phyloP scores from a whole-genome alignment of 2,797 vertebrate genomes.

The Rallus crepitans region DNA sequence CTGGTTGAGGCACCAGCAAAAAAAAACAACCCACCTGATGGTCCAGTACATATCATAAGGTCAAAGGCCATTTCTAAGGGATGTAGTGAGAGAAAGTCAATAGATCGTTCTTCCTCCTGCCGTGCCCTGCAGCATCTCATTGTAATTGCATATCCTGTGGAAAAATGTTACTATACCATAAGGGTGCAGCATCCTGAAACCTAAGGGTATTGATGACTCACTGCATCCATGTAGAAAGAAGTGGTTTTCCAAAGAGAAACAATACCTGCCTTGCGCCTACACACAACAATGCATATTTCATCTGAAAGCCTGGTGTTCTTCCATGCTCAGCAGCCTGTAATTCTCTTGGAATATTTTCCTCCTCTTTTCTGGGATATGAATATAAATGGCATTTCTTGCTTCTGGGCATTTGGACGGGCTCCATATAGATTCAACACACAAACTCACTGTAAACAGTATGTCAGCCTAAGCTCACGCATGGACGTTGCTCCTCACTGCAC shows the following conservation, averaged over 20 bases:
- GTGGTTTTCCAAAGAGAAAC: background rate
- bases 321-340: background rate
- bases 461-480: background rate
- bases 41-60: background rate
- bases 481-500: background rate
- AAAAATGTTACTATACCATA: background rate
- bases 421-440: background rate
- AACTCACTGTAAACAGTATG: background rate
- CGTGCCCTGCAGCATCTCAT: background rate
- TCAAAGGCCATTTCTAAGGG: background rate
- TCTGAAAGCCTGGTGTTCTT: background rate
- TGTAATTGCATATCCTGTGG: background rate
- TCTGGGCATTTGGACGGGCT: background rate
- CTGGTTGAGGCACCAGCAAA: background rate
- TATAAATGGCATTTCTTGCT: constrained; percentile 11
- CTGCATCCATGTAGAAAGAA: background rate
- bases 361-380: background rate
- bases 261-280: background rate
- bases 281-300: rapidly evolving
- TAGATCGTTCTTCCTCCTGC: background rate
- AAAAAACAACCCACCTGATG: background rate
- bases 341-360: background rate
- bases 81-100: background rate
- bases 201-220: background rate
- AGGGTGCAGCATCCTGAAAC: background rate